Evolutionary conservation across 2,113 vertebrate species (phyloP).

Genomic region (Edolisoma coerulescens): DNA sequence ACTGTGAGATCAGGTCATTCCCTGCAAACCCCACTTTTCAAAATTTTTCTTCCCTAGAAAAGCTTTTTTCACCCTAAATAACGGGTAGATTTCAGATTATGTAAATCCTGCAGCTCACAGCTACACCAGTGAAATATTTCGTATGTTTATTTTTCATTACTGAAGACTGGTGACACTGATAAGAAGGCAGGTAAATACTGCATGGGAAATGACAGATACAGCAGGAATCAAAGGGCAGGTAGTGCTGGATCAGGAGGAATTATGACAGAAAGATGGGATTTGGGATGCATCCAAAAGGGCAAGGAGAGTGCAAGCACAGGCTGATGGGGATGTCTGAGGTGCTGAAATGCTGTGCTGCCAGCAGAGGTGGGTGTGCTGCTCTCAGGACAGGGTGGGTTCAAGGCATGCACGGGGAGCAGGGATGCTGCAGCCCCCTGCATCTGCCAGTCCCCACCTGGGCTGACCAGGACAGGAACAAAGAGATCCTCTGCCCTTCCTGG

Average conservation of each 20-base stretch:
- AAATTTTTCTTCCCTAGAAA: background rate
- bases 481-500: background rate
- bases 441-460: background rate
- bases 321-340: background rate
- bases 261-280: background rate
- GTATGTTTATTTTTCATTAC: background rate
- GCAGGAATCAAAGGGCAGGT: background rate
- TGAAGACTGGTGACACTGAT: background rate
- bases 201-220: background rate
- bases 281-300: background rate
- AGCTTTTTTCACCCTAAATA: background rate
- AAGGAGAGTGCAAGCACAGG: background rate
- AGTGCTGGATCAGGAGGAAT: background rate
- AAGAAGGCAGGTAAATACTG: background rate
- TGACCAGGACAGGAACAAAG: background rate
- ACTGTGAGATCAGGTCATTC: background rate
- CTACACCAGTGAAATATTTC: background rate
- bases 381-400: background rate
- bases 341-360: background rate
- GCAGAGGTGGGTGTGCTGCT: background rate
- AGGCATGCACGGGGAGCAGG: background rate
- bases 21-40: background rate
- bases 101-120: background rate
- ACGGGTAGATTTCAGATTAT: background rate
- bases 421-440: background rate